Evolutionary conservation across 2,797 vertebrate genomes (phyloP), one percentile per base, ranked within the genome.

Genomic region (Alca torda): DNA sequence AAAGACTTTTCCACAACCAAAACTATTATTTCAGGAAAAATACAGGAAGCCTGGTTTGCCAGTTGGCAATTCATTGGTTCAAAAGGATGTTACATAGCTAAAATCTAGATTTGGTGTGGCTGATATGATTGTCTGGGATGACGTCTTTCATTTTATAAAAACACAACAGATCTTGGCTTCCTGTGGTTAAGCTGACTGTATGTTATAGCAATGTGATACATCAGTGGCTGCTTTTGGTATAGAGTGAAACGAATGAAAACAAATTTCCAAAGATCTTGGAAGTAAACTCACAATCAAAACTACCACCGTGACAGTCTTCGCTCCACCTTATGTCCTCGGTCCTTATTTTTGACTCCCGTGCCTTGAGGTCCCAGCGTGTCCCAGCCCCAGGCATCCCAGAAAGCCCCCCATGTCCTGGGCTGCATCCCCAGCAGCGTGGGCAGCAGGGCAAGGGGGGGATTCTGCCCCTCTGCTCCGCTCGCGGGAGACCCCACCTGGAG

Each of bases 261-360:
- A 64, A n/a, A 45, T 30, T 37, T n/a, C 39, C 45, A 39, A 60
- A 17, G 25, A 37, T 14, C 35, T 26, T 46, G 8, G 56, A 51
- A 90, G n/a, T 18, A 67, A 84, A 50, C 6, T 72, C 26, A 39
- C 39, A 26, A 51, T 1, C 2, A 3, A 30, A 78, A 43, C 23
- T 6, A 25, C 26, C 64, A 65, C 5, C 4, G 12, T 14, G 17
- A 41, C 11, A 26, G 25, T 4, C 28, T 37, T 74, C 51, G 33
- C 8, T 54, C 18, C 65, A 43, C 18, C 10, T 78, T 35, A 19
- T 0, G 1, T 13, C 8, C 57, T 72, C 72, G 28, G 16, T 6
- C 25, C 2, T 2, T 5, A 17, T 50, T 61, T 64, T 11, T 5
- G 1, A 2, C 28, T 59, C 9, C 16, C 0, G 4, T 16, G 18